Conservation (phyloP, 2,888 invertebrate genomes). For the Agrypnus murinus region DNA sequence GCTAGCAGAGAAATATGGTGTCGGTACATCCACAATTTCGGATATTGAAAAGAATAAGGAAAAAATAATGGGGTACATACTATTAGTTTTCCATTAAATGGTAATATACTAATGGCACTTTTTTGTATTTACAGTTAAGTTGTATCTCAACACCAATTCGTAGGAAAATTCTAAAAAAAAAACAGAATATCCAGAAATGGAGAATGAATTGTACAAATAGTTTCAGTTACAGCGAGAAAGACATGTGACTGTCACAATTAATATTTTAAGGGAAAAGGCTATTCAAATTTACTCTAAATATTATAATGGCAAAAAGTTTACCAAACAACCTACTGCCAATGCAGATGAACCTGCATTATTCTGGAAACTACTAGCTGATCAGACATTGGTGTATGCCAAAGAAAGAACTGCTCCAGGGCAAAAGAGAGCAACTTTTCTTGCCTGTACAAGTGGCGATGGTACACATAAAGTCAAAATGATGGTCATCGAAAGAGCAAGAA, state of each 20-base stretch:
- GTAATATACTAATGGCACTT: slow-evolving; percentile 10
- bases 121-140: slow-evolving; percentile 27
- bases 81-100: too few species aligned
- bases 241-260: slow-evolving; percentile 23
- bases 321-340: slow-evolving; percentile 30
- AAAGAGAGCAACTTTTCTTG: slow-evolving; percentile 39
- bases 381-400: slow-evolving; percentile 29
- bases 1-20: slow-evolving; percentile 30
- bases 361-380: slow-evolving; percentile 35
- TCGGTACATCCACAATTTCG: slow-evolving; percentile 41
- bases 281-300: slow-evolving; percentile 31
- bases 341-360: slow-evolving; percentile 38
- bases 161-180: slow-evolving; percentile 42
- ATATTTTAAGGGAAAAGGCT: slow-evolving; percentile 37
- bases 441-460: slow-evolving; percentile 32
- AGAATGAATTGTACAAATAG: slow-evolving; percentile 34
- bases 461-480: slow-evolving; percentile 33
- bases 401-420: slow-evolving; percentile 37
- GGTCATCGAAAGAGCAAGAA: slow-evolving; percentile 32
- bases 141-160: slow-evolving; percentile 9
- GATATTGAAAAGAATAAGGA: slow-evolving; percentile 37
- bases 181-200: slow-evolving; percentile 44
- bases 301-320: slow-evolving; percentile 33
- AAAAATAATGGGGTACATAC: slow-evolving; percentile 34
- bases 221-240: slow-evolving; percentile 36